These are phyloP conservation scores for Hydrocynus forskahlii DNA, from an alignment of 2,797 vertebrate genomes.

Conservation along the genomic window DNA sequence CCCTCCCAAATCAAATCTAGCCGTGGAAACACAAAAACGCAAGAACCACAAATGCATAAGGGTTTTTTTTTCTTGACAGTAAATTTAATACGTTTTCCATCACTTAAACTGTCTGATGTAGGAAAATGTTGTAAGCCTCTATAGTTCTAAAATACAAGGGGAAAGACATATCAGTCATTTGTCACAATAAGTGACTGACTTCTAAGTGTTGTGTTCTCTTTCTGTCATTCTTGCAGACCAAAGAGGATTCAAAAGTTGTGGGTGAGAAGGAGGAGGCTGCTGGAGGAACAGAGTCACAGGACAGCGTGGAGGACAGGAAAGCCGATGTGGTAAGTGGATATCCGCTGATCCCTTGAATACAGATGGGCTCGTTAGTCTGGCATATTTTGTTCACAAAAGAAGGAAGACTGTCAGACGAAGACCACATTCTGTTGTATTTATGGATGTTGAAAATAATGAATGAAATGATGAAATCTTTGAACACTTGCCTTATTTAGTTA, in stretches of 20 bases:
- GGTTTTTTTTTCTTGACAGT: too few relatives aligned
- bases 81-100: background rate
- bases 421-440: too few relatives aligned
- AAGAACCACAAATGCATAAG: background rate
- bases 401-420: too few relatives aligned
- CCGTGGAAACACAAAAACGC: background rate
- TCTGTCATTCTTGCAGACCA: constrained; percentile 75
- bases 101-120: too few relatives aligned
- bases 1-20: background rate
- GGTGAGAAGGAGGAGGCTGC: constrained; percentile 27
- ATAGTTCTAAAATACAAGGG: background rate
- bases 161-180: background rate
- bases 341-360: background rate
- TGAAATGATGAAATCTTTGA: too few relatives aligned
- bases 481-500: background rate
- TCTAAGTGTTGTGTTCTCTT: background rate
- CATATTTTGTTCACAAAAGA: too few relatives aligned
- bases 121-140: background rate
- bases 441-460: too few relatives aligned
- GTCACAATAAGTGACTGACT: background rate
- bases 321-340: constrained; percentile 57
- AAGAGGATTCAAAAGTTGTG: constrained; percentile 66
- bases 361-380: background rate
- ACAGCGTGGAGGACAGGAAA: constrained; percentile 48
- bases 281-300: constrained; percentile 21